A percentile compares a stretch with the other conserved stretches of the same genome.
Evolutionary conservation across 2,797 vertebrate species (phyloP).

Genomic region (Oceanodroma leucorhoa): DNA sequence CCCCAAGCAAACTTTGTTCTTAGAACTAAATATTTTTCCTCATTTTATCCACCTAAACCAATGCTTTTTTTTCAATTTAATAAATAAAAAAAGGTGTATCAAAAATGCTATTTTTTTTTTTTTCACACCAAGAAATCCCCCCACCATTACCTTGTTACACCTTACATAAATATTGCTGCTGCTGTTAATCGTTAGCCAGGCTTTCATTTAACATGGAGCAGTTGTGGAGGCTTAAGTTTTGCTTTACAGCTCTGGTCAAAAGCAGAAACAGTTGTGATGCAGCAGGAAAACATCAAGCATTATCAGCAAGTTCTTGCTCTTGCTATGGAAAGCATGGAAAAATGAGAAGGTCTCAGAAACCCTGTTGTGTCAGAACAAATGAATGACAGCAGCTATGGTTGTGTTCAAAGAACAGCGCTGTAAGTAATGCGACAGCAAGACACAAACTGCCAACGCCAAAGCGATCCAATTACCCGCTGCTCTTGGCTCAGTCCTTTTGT

Average conservation of each 20-base stretch:
- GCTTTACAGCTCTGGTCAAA: neutral
- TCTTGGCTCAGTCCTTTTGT: neutral
- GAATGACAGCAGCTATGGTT: neutral
- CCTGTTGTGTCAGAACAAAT: neutral
- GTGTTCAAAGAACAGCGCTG: neutral
- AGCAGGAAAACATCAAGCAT: neutral
- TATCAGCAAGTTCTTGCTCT: neutral
- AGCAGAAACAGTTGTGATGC: neutral
- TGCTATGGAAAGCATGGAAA: neutral
- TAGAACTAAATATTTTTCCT: rapidly evolving
- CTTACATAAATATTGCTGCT: neutral
- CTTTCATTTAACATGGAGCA: neutral
- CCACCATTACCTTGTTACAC: neutral
- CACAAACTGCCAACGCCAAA: neutral
- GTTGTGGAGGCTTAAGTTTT: neutral
- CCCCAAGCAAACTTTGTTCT: neutral
- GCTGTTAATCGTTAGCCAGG: neutral
- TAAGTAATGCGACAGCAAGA: neutral
- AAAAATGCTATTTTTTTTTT: neutral
- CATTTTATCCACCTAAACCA: neutral
- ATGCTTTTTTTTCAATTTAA: neutral
- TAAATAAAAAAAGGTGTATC: neutral
- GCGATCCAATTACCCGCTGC: neutral
- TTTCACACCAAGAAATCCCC: neutral
- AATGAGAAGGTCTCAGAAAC: neutral